Percentiles rank a stretch among this genome's conserved stretches.
These are phyloP conservation scores for Odontomyia ornata DNA, from an alignment of 2,888 invertebrate species.

Conservation along the genomic window DNA sequence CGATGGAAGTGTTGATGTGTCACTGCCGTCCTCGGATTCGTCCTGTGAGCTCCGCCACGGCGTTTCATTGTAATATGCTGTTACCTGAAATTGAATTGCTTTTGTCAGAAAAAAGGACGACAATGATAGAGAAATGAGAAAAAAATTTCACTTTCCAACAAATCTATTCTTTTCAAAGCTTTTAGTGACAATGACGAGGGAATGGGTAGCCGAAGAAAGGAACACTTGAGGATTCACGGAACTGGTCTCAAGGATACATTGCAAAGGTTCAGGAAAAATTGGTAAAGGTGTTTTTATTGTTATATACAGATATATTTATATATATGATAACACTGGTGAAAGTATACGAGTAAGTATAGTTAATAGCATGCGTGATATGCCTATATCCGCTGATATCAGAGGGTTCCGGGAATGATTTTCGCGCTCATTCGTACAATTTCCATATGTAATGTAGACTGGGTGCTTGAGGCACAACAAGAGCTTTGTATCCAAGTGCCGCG, in stretches of 20 bases:
- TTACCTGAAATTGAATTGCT: slow-evolving; percentile 57
- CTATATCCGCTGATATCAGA: neutral
- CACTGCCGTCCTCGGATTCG: slow-evolving; percentile 69
- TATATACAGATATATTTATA: too few relatives aligned
- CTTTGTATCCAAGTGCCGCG: neutral
- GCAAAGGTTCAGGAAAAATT: too few relatives aligned
- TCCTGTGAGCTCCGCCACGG: slow-evolving; percentile 55
- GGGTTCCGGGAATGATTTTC: neutral
- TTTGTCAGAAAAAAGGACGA: neutral
- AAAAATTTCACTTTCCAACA: neutral
- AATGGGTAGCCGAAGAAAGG: neutral
- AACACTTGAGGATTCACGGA: neutral
- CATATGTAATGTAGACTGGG: slow-evolving; percentile 42
- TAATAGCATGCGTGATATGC: neutral
- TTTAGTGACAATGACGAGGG: neutral
- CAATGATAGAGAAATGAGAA: too few relatives aligned
- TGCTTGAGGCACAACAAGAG: slow-evolving; percentile 14
- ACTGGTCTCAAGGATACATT: neutral
- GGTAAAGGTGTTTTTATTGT: too few relatives aligned
- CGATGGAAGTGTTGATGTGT: slow-evolving; percentile 80
- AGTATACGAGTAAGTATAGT: neutral
- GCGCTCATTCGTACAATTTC: slow-evolving; percentile 40
- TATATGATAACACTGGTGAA: neutral
- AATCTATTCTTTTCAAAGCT: neutral
- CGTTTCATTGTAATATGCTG: slow-evolving; percentile 63